Evolutionary conservation across 1,140 invertebrate species (phyloP), one percentile per base, ranked within the genome.

Genomic region (Drosophila serrata): DNA sequence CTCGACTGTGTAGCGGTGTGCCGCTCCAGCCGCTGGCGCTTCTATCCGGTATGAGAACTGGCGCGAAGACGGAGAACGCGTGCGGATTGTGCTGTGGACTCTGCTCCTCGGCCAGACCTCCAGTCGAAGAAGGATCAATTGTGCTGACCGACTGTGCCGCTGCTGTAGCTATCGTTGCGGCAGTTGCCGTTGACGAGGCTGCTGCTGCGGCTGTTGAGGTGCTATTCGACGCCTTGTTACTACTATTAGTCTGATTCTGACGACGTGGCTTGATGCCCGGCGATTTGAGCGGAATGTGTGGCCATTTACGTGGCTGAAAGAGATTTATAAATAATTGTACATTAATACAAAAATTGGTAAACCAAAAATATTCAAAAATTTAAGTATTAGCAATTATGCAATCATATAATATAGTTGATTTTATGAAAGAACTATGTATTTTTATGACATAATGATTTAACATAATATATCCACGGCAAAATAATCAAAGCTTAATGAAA

Each of bases 241-340:
- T 92, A 59, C 75, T 91, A 59, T 81, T 84, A 29, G 77, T 86
- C 57, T 87, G 82, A 51, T 92, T 91, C 46, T 93, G 92, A 6
- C 92, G 84, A 43, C 95, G 94, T 1, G 96, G 95, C 92, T 98
- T 98, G 57, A 98, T 98, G 40, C 98, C 97, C 0, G 97, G 97
- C 48, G 97, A 97, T 93, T 99, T 99, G 49, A 98, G 92, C 65
- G 95, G 95, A 67, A 98, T 94, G 51, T 97, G 96, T 4, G 97
- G 97, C 96, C 97, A 98, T 92, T 96, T 96, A 37, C 97, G 95
- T 3, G 96, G 95, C 97, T 97, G 81, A 5, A 93, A 85, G 22
- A n/a, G 1, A 24, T n/a, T 39, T 39, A 6, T 6, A 11, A n/a
- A n/a, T n/a, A 19, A 19, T 19, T 19, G 0, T 12, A 22, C 2